These are phyloP conservation scores for Acanthochromis polyacanthus DNA, from an alignment of 2,113 vertebrate species.

Conservation along the genomic window DNA sequence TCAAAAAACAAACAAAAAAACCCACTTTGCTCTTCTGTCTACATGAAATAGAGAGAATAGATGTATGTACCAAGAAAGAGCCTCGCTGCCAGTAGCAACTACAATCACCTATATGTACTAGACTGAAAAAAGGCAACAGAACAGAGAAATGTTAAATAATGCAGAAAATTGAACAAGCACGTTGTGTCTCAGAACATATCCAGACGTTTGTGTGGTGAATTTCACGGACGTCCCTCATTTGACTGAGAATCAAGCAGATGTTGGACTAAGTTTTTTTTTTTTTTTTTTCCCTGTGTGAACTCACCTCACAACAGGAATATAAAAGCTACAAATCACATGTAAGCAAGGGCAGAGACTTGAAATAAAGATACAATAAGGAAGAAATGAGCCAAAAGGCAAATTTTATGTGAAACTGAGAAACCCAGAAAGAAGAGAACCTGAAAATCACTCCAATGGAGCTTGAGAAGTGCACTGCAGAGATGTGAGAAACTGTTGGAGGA, in stretches of 20 bases:
- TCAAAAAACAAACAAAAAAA: too few species aligned
- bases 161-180: conserved; percentile 51
- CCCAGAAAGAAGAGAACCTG: too few species aligned
- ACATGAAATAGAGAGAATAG: conserved; percentile 30
- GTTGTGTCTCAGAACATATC: conserved; percentile 29
- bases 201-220: conserved; percentile 17
- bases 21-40: conserved; percentile 12
- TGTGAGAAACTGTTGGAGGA: too few species aligned
- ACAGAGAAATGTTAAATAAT: conserved; percentile 61
- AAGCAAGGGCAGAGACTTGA: conserved; percentile 15
- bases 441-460: too few species aligned
- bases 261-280: conserved; percentile 29
- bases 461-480: too few species aligned
- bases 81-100: conserved; percentile 32
- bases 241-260: conserved; percentile 51
- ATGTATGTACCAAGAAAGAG: conserved; percentile 13
- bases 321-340: conserved; percentile 31
- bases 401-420: too few species aligned
- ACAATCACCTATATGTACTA: conserved; percentile 37
- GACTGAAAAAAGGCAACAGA: conserved; percentile 33
- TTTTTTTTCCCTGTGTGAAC: not conserved
- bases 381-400: too few species aligned
- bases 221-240: conserved; percentile 24
- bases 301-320: not conserved
- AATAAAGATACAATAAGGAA: not conserved